Evolutionary conservation across 2,797 vertebrate genomes (phyloP).

Genomic region (Falco naumanni): DNA sequence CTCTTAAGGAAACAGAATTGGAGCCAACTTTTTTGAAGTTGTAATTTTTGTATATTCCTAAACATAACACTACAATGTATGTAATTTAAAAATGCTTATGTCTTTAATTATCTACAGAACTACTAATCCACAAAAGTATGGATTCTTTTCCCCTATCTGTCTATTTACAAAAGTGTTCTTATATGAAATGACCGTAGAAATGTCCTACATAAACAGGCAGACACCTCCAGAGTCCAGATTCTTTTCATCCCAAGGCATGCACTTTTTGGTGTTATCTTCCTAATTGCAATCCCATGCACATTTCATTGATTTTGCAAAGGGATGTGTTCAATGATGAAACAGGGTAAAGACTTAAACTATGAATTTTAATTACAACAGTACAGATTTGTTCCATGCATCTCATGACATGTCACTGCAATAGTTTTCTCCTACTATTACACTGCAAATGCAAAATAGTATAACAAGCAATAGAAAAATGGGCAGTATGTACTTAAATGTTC

Average conservation of each 20-base stretch:
- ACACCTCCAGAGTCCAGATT: not conserved
- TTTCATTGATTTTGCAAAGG: not conserved
- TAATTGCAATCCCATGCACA: fast-evolving
- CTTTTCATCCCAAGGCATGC: not conserved
- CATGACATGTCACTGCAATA: not conserved
- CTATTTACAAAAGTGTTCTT: not conserved
- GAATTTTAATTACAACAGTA: not conserved
- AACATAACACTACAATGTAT: not conserved
- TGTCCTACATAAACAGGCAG: not conserved
- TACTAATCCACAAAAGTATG: not conserved
- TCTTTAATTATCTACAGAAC: not conserved
- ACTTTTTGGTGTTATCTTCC: not conserved
- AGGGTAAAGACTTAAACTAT: not conserved
- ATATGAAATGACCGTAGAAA: not conserved
- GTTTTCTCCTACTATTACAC: not conserved
- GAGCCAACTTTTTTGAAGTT: not conserved
- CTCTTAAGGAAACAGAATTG: not conserved
- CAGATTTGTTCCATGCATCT: not conserved
- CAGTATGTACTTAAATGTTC: not conserved
- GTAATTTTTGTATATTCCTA: not conserved
- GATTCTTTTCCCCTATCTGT: not conserved
- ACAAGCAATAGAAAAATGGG: not conserved
- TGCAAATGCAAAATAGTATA: not conserved
- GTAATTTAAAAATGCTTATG: not conserved
- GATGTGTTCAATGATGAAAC: not conserved